Evolutionary conservation across 2,888 invertebrate genomes (phyloP), one percentile per base, ranked within the genome.

Genomic region (Sthenelais limicola): DNA sequence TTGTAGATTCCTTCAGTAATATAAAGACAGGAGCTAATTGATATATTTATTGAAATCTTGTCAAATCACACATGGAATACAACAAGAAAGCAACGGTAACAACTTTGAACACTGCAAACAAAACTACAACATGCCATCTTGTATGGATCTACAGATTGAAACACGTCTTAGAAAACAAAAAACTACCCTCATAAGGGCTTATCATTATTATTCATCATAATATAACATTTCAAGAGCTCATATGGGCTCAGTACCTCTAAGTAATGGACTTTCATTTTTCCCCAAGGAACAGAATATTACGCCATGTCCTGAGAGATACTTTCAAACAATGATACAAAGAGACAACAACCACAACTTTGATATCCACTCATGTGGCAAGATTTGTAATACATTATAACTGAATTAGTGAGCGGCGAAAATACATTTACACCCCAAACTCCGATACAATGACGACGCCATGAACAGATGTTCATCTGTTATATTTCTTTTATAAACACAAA

Each of bases 41-140:
- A 38, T 21, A 43, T 38, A 38, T 62, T 38, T 38, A 21, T 62
- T 62, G 9, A 33, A 38, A 35, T 62, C 62, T 62, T 28, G n/a
- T 35, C 24, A 28, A 62, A 62, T 62, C 62, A 24, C 62, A 62
- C 62, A 62, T 62, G 35, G 35, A 62, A 62, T 62, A 62, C 62
- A 62, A 62, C 62, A 62, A 62, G 62, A 70, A 70, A 54, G 70
- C 70, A 70, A 70, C 70, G 54, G 33, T 70, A 70, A 70, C 70
- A 70, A 70, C 54, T 70, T 67, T 70, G 38, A 71, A 71, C 71
- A 71, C 71, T 58, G 71, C 71, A 71, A 71, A 71, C 71, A 58
- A 71, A 48, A 62, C 68, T 68, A 68, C 68, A 68, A 68, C 68
- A 67, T 67, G 68, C 68, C 68, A 51, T 52, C 68, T 51, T 68